Base-by-base conservation (phyloP, 2,113 vertebrate genomes). In the Bubalus kerabau region DNA sequence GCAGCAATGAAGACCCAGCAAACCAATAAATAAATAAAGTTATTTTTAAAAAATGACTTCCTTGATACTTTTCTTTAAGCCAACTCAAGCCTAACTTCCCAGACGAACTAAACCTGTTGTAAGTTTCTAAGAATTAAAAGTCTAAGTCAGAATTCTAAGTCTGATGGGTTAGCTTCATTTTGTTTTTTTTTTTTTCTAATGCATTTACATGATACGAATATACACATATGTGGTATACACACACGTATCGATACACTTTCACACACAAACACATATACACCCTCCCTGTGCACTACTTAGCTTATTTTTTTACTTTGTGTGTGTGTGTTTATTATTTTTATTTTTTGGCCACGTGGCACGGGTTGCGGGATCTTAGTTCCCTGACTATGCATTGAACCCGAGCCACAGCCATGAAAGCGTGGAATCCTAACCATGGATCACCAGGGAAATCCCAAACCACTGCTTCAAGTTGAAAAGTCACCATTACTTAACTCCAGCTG, bases 181-280 rank as follows among this genome's bases (percentile, higher is more conserved):
- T 36, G 32, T 60, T 56, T 30, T 23, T 36, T 64, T 36, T 64
- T 60, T 56, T 30, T n/a, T 11, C 3, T 24, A 15, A 24, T 24
- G 52, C 19, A 43, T 32, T 57, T 32, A 15, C 28, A 24, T 46
- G 74, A 57, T 0, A 57, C 5, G 40, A 46, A 43, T 28, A 19
- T 32, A 17, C 2, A 4, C 21, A 26, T 24, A 15, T 9, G 1
- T 24, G 21, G 13, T 26, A 15, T 16, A 2, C 2, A 50, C 46
- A 36, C 48, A 28, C 14, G 0, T 6, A 32, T 1, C 0, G 1
- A 74, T 5, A 21, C 62, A 28, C 15, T 16, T 28, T 12, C 6
- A 10, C 36, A 56, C n/a, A 57, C 36, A 59, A 40, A 43, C 54
- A 30, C 24, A 2, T 21, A 10, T 8, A 46, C 16, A 14, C 26